Base-by-base conservation (phyloP, 2,888 invertebrate genomes). In the Nebria salina region DNA sequence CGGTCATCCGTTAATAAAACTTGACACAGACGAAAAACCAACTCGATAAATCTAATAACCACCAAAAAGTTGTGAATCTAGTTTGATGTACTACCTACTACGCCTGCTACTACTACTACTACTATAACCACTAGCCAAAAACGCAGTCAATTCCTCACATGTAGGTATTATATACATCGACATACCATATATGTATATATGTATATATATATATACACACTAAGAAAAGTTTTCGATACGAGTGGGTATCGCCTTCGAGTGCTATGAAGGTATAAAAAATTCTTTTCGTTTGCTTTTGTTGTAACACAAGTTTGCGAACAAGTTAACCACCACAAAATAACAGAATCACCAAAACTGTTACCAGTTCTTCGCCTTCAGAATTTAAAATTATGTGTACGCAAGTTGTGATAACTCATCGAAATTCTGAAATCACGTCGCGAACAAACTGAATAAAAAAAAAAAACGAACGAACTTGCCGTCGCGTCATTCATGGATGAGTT, bases 1-100 rank as follows among this genome's bases (percentile, higher is more conserved):
- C 15, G 72, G 75, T 72, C 80, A 80, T 80, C 80, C 80, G 80
- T 80, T 80, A 80, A 80, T 80, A 80, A 80, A 80, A 80, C 80
- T 74, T 80, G 80, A 80, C 80, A 75, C 65, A 80, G 75, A 75
- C 79, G 79, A 80, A 80, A 80, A 75, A 80, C 80, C 80, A 68
- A 68, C 75, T 72, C 80, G 75, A 80, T 80, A 80, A 80, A 80
- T 80, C 80, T 80, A 80, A 80, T 80, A 80, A 80, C 70, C 80
- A 74, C 64, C 75, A 70, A 75, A 80, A 80, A 80, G 80, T 80
- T 73, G n/a, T 42, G 41, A 73, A 26, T 73, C 73, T 73, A 73
- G 15, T 73, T 73, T 73, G 73, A 73, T 73, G 73, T 42, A 73
- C 54, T 54, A 54, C 54, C 54, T 11, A 34, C 34, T 34, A 34